Conservation (phyloP, 2,797 vertebrate genomes). For the Dromococcyx pavoninus region DNA sequence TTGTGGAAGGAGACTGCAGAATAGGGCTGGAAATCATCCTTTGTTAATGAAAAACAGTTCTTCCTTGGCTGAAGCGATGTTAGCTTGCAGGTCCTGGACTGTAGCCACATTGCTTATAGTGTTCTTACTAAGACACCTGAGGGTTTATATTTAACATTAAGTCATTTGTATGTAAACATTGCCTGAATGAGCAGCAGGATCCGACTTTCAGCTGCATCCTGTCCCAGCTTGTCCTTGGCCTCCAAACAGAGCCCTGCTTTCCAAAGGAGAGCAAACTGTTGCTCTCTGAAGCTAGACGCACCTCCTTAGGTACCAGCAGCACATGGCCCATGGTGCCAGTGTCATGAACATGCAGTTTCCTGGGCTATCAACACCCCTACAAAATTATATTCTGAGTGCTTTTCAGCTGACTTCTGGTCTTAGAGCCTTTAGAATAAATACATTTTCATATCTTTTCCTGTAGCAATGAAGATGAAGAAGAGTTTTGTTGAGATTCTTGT, state of each 20-base stretch:
- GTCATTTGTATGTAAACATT: constrained; percentile 48
- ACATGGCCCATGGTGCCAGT: not conserved
- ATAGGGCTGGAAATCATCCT: not conserved
- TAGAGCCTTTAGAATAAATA: not conserved
- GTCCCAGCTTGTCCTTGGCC: constrained; percentile 7
- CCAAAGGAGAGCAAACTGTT: accelerated
- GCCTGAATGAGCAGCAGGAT: not conserved
- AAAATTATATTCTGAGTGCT: not conserved
- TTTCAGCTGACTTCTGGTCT: not conserved
- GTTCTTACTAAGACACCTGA: constrained; percentile 29
- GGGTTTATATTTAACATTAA: constrained; percentile 16
- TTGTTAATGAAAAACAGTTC: not conserved
- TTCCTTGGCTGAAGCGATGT: not conserved
- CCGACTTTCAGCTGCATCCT: constrained; percentile 54
- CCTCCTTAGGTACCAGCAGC: not conserved
- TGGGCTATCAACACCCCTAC: not conserved
- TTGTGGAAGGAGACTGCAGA: not conserved
- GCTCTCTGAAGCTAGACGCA: not conserved
- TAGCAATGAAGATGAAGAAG: not conserved
- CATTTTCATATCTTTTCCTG: not conserved
- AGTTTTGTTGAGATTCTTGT: not conserved
- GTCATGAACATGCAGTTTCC: not conserved
- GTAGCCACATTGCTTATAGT: not conserved
- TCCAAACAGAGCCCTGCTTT: not conserved
- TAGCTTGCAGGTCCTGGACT: not conserved